Evolutionary conservation across 1,140 invertebrate species (phyloP).

Genomic region (Drosophila tropicalis): DNA sequence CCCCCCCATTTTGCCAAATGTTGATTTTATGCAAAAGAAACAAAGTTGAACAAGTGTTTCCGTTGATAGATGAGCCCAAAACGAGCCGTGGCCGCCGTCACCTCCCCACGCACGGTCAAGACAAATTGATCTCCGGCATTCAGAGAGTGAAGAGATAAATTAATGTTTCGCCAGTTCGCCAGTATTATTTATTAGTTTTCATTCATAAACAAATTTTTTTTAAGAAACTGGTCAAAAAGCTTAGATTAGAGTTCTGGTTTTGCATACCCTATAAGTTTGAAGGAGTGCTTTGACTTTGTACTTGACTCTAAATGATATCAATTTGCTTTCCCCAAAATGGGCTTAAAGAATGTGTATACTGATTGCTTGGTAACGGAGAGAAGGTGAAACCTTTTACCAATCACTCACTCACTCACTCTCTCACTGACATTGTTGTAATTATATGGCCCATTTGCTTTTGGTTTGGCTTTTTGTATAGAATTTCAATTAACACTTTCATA

Average conservation of each 20-base stretch:
- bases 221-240: constrained; percentile 33
- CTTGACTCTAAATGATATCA: no score
- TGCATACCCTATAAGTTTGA: background rate
- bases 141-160: constrained; percentile 10
- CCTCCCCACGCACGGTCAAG: constrained; percentile 47
- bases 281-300: no score
- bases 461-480: constrained; percentile 38
- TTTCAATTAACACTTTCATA: constrained; percentile 72
- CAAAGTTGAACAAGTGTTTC: constrained; percentile 47
- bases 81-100: constrained; percentile 35
- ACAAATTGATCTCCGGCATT: constrained; percentile 54
- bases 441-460: constrained; percentile 43
- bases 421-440: constrained; percentile 10
- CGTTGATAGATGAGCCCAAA: constrained; percentile 53
- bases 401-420: background rate
- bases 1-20: constrained; percentile 47
- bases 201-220: constrained; percentile 63
- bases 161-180: constrained; percentile 49
- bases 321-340: no score
- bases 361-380: no score
- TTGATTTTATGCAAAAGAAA: constrained; percentile 57
- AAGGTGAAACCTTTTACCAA: background rate
- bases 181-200: constrained; percentile 67
- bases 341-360: no score
- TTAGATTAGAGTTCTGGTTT: background rate